A percentile compares a stretch with the other conserved stretches of the same genome.
Evolutionary conservation across 2,113 vertebrate species (phyloP).

Genomic region (Recurvirostra avosetta): DNA sequence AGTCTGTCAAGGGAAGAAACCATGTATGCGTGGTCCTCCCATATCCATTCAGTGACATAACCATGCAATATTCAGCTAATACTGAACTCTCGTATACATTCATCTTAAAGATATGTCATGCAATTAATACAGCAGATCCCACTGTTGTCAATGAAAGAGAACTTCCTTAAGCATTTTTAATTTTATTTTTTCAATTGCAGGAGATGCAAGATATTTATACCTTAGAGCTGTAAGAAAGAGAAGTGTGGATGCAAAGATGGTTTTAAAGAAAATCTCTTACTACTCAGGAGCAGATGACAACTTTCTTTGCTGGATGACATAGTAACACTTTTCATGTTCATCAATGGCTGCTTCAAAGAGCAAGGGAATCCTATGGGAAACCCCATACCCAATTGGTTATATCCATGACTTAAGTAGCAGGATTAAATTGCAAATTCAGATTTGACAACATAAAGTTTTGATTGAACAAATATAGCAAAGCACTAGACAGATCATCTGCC

Average conservation of each 20-base stretch:
- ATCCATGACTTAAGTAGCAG: background rate
- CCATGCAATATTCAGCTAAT: background rate
- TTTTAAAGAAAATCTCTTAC: background rate
- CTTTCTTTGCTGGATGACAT: background rate
- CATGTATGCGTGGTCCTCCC: accelerated
- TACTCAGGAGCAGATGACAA: background rate
- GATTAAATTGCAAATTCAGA: background rate
- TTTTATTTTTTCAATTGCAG: background rate
- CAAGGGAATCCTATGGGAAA: background rate
- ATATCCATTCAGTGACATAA: background rate
- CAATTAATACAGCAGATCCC: background rate
- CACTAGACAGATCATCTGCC: background rate
- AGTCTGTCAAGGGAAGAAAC: background rate
- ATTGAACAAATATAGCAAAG: background rate
- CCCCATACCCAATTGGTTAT: background rate
- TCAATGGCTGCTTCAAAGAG: background rate
- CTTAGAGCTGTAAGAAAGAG: background rate
- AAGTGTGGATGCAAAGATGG: background rate
- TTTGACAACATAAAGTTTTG: background rate
- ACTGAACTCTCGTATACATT: background rate
- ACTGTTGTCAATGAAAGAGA: background rate
- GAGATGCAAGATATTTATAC: background rate
- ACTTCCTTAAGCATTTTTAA: background rate
- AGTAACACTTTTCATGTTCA: background rate
- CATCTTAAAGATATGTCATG: background rate